Base-by-base conservation (phyloP, 2,888 invertebrate genomes). In the Polydesmus complanatus region DNA sequence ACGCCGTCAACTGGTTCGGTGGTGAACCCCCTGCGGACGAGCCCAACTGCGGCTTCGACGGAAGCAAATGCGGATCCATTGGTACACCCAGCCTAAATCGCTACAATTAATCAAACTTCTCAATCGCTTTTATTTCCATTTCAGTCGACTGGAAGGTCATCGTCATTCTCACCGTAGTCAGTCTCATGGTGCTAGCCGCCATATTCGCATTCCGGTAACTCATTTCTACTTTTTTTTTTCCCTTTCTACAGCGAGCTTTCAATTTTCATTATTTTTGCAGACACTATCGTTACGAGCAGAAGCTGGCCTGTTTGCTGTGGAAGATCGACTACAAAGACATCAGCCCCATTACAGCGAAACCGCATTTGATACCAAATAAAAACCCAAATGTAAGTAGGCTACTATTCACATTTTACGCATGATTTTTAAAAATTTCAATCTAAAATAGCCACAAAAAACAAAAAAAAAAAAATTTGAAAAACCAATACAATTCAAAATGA, bases 11-110 rank as follows among this genome's bases (percentile, higher is more conserved):
- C n/a, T 54, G 52, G 53, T 26, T 51, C 0, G 84, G 85, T 58
- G 83, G 82, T 57, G 81, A 82, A 60, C 86, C 87, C 66, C 96
- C 96, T 0, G 83, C 83, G 66, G 93, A 92, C 72, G 91, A 93
- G 71, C 97, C 97, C 0, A 85, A 84, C 56, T 97, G 97, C 72
- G 97, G 97, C 2, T 97, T 94, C 74, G 79, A 84, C 67, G 88
- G 89, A 70, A 88, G 91, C 71, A 81, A 86, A 66, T 96, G 95
- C 75, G 22, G 19, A 27, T 53, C 51, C 22, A 50, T 58, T 25
- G 58, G 58, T 58, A 21, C 51, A 47, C 51, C 54, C 2, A 54
- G 18, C 8, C 37, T n/a, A 18, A 25, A 18, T 27, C 11, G n/a
- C 14, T 37, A 8, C 14, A 37, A 8, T 37, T 37, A 37, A 37